Evolutionary conservation across 92 coral and sea anemone genomes (phyloP), one percentile per base, ranked within the genome.

Genomic region (Porites cylindrica): DNA sequence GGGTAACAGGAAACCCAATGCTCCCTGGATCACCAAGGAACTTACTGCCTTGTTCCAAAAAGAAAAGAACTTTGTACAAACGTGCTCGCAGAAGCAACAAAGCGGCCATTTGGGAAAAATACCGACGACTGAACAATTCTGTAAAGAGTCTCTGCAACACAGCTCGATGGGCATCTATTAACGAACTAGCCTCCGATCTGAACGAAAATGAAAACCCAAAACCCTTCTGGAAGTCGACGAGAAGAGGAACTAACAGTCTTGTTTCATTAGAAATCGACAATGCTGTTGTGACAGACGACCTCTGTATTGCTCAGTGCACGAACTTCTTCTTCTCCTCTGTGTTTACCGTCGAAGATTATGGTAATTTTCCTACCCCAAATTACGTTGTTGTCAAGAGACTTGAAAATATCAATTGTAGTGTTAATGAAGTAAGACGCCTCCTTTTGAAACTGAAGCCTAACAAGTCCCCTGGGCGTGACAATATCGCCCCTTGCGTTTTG

Each of bases 381-480:
- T 80, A 69, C 51, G 58, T 67, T 51, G 71, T 80, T 32, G 86
- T 71, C 29, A 62, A 70, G 52, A 83, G 70, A 69, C 74, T 90
- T 1, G 82, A 70, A 73, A 20, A 26, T 24, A 24, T 24, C 26
- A 24, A 24, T 24, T 24, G 1, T 26, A 26, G 63, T 32, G 82
- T 78, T 20, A 60, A 63, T 54, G 93, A 90, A 74, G 90, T 89
- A 38, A 26, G 24, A 80, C 84, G 84, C 38, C 38, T 32, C 4
- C 38, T 32, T 24, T 32, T 32, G 38, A 32, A 32, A 32, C 38
- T 32, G 0, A 90, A 90, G 59, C 75, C 74, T 20, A 85, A 79
- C 89, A 85, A 90, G 84, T 90, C 89, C 29, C 93, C 89, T 23
- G 83, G 93, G 89, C 86, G 89, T 20, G 93, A 85, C 76, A 24